Base-by-base conservation (phyloP, 2,797 vertebrate species). In the Phataginus tetradactyla region DNA sequence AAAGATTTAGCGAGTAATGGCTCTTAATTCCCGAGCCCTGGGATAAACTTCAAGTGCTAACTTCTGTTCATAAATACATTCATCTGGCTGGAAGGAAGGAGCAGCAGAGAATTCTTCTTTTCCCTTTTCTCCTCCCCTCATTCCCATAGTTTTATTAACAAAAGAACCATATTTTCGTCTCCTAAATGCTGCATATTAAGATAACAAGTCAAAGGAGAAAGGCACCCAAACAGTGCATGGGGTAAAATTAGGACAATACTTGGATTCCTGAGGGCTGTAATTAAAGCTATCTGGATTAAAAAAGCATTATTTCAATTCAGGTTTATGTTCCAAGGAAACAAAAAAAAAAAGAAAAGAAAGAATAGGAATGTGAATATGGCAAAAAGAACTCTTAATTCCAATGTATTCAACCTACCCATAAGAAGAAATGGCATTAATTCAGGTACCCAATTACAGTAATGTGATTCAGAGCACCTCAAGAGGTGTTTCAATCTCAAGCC, bases 391-490 rank as follows among this genome's bases (percentile, higher is more conserved):
- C 27, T 95, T 97, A 98, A 98, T 98, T 98, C 97, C 96, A 69
- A 45, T 96, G 97, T 97, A 96, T 98, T 98, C 98, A 64, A 97
- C 97, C 97, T n/a, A 2, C 97, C 98, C 98, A 97, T 98, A 98
- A 98, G 97, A 98, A 98, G 98, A 98, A 99, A 98, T 98, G 97
- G 98, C 98, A 98, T 98, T 99, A 99, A 99, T 99, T 98, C 98
- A 98, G 98, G 98, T 98, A 98, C 98, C 98, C 99, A 99, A 99
- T 99, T 99, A 99, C 98, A 97, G 98, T 99, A 99, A 99, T 99
- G 99, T 98, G 99, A 99, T 98, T 98, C 98, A 98, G 98, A 99
- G 98, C 98, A 98, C 98, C 98, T 98, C 98, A 87, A 98, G 98
- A 99, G 98, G 98, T 99, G 98, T 99, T 99, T 99, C 99, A 98